Percentiles rank a stretch among this genome's conserved stretches.
Conservation (phyloP, 1,140 invertebrate genomes). For the Maniola jurtina region DNA sequence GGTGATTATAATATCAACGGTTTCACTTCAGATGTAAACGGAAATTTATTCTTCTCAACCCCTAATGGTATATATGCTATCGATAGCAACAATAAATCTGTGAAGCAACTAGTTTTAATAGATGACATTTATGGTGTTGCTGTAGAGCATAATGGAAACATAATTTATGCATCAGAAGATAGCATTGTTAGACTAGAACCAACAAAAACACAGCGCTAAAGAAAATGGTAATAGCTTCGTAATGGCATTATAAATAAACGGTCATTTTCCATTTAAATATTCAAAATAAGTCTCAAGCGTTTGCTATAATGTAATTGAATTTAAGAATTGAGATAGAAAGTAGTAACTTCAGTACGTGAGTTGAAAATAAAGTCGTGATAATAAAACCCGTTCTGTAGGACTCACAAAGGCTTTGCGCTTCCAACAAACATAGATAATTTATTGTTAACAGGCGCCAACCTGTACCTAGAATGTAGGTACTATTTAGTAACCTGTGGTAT, state of each 20-base stretch:
- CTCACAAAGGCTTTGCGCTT: conserved; percentile 4
- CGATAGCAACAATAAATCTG: conserved; percentile 31
- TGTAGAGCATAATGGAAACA: conserved; percentile 40
- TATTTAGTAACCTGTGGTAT: no score
- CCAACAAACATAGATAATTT: conserved; percentile 5
- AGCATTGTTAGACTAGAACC: conserved; percentile 33
- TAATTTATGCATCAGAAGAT: conserved; percentile 42
- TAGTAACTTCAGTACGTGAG: conserved; percentile 31
- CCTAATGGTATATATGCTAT: conserved; percentile 46
- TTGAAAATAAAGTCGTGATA: conserved; percentile 18
- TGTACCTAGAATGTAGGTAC: not conserved
- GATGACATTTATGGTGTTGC: conserved; percentile 42
- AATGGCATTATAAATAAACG: not conserved
- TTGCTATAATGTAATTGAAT: conserved; percentile 25
- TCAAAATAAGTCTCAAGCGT: conserved; percentile 21
- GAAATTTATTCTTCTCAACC: conserved; percentile 52
- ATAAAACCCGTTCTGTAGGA: conserved; percentile 19
- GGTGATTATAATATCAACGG: conserved; percentile 47
- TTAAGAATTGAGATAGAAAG: conserved; percentile 26
- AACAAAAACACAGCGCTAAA: not conserved
- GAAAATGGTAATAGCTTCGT: not conserved
- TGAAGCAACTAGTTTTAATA: conserved; percentile 27
- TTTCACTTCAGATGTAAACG: conserved; percentile 45
- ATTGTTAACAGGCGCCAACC: not conserved
- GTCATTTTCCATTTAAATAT: not conserved